Evolutionary conservation across 2,113 vertebrate species (phyloP).

Genomic region (Caranx melampygus): DNA sequence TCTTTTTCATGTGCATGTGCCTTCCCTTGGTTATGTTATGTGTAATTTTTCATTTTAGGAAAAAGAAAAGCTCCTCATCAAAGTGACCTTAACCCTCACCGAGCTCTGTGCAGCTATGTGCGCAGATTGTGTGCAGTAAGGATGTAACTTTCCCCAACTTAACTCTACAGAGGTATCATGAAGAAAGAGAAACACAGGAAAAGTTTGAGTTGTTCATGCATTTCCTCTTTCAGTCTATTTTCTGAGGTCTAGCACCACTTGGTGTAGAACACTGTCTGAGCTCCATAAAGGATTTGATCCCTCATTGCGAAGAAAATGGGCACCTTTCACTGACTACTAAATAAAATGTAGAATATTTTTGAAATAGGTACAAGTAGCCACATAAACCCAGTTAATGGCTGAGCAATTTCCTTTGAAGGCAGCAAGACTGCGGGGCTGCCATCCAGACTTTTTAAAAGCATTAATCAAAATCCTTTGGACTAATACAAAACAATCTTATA

Average conservation of each 20-base stretch:
- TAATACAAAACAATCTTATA: background rate
- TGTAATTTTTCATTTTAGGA: conserved; percentile 29
- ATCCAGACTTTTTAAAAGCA: background rate
- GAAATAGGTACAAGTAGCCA: background rate
- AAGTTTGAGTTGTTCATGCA: background rate
- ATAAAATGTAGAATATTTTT: background rate
- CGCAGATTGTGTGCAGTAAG: background rate
- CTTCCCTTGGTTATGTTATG: conserved; percentile 1
- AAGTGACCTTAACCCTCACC: background rate
- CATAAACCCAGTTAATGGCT: background rate
- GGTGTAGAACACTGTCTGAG: background rate
- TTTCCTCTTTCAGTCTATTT: background rate
- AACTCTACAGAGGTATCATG: background rate
- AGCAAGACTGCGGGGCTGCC: background rate
- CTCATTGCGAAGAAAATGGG: background rate
- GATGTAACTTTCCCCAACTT: background rate
- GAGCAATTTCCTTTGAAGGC: background rate
- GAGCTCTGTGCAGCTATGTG: conserved; percentile 1
- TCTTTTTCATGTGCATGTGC: conserved; percentile 5
- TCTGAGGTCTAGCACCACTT: background rate
- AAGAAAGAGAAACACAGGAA: background rate
- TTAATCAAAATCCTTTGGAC: background rate
- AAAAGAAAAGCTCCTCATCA: background rate
- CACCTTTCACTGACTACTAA: background rate
- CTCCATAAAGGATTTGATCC: background rate